Conservation (phyloP, 30 jellyfish, hydroid and myxozoan genomes). For the Turritopsis rubra region DNA sequence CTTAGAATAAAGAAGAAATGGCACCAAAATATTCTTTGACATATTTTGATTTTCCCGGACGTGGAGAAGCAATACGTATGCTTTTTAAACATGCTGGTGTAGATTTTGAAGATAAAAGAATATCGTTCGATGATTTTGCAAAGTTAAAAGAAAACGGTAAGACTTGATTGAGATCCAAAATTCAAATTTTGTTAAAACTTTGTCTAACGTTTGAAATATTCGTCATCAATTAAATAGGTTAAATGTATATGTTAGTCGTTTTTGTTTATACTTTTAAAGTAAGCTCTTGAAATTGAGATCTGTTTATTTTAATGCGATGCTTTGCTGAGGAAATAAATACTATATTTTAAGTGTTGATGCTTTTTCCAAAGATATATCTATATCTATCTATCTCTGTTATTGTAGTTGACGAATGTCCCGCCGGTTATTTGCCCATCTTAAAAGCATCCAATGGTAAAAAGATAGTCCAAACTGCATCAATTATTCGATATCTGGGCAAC, state of each 20-base stretch:
- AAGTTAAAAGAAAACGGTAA: background rate
- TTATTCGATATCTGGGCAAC: conserved; percentile 16
- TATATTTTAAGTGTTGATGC: no score
- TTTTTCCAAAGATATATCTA: no score
- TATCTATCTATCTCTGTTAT: background rate
- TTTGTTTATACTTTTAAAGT: no score
- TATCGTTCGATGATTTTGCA: background rate
- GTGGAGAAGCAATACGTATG: conserved; percentile 10
- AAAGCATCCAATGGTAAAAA: conserved; percentile 7
- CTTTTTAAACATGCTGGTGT: conserved; percentile 24
- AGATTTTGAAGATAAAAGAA: conserved; percentile 21
- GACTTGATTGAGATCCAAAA: no score
- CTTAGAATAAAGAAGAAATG: background rate
- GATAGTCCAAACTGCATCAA: background rate
- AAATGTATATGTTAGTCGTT: no score
- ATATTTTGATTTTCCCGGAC: conserved; percentile 8
- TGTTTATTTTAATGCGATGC: no score
- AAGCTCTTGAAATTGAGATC: no score
- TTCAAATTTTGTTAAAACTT: no score
- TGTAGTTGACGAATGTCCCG: conserved; percentile 6
- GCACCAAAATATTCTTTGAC: background rate
- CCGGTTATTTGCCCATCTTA: conserved; percentile 1
- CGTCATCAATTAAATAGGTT: no score
- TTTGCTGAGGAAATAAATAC: no score
- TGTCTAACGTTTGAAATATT: no score